Evolutionary conservation across 2,113 vertebrate species (phyloP).

Genomic region (Otis tarda): DNA sequence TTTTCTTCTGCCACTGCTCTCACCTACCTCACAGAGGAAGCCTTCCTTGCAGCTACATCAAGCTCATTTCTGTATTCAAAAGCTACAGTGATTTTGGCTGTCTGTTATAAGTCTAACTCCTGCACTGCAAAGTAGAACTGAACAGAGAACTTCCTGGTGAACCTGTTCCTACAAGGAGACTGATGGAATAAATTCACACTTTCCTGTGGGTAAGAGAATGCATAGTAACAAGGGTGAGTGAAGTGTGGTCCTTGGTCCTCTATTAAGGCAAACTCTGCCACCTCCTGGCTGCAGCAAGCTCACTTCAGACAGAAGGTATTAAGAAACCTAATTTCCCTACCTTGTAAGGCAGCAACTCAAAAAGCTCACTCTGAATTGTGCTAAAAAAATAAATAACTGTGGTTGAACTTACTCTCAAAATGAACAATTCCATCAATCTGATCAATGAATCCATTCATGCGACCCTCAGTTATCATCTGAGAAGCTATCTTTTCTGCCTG

Average conservation of each 20-base stretch:
- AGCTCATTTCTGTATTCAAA: neutral
- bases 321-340: neutral
- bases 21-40: neutral
- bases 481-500: slow-evolving; percentile 99
- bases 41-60: neutral
- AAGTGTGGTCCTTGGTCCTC: neutral
- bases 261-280: neutral
- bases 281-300: neutral
- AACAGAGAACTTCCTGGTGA: neutral
- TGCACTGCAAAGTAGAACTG: neutral
- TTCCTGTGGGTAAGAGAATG: neutral
- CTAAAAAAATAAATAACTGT: neutral
- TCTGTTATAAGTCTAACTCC: neutral
- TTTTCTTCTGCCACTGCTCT: neutral
- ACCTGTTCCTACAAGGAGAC: neutral
- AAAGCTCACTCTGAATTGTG: neutral
- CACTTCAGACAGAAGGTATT: neutral
- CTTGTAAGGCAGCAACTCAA: neutral
- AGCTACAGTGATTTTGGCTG: neutral
- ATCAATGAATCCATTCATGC: slow-evolving; percentile 99
- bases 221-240: neutral
- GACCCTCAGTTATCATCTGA: slow-evolving; percentile 99
- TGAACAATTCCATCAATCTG: slow-evolving; percentile 98
- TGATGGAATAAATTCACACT: neutral
- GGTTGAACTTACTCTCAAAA: slow-evolving; percentile 91